Percentiles rank a stretch among this genome's conserved stretches.
Conservation (phyloP, 2,888 invertebrate genomes). For the Lycophotia porphyrea region DNA sequence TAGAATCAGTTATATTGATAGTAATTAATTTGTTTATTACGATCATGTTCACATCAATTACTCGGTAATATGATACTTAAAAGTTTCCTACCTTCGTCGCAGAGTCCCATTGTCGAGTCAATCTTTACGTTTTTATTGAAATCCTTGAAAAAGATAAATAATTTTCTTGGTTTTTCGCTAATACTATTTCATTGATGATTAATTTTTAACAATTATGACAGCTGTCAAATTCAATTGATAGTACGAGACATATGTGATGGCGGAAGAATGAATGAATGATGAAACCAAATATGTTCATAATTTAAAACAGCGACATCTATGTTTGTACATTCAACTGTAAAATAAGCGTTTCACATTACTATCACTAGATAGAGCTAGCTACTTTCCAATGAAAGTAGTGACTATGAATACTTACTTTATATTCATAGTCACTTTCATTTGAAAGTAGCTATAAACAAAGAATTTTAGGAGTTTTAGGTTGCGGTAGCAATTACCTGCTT, state of each 20-base stretch:
- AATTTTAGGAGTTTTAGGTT: not conserved
- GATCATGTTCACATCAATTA: slow-evolving; percentile 53
- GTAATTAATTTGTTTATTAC: slow-evolving; percentile 85
- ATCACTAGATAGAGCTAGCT: slow-evolving; percentile 54
- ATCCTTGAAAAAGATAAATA: slow-evolving; percentile 17
- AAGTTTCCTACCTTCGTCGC: slow-evolving; percentile 84
- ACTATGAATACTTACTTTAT: too few relatives aligned
- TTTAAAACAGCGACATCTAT: slow-evolving; percentile 62
- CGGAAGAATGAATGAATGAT: slow-evolving; percentile 68
- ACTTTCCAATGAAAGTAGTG: not conserved
- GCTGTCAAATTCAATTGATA: slow-evolving; percentile 67
- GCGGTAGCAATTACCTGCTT: not conserved
- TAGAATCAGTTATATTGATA: slow-evolving; percentile 54
- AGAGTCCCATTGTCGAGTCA: slow-evolving; percentile 81
- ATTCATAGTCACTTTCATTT: too few relatives aligned
- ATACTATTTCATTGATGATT: slow-evolving; percentile 44
- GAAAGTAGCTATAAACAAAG: too few relatives aligned
- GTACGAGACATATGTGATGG: slow-evolving; percentile 1
- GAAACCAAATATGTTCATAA: slow-evolving; percentile 3
- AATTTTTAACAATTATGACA: slow-evolving; percentile 63
- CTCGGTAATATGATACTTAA: slow-evolving; percentile 54
- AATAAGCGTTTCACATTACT: not conserved
- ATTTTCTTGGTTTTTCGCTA: slow-evolving; percentile 31
- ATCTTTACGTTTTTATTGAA: slow-evolving; percentile 44
- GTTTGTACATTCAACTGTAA: not conserved